These are phyloP conservation scores for Reticulitermes speratus DNA, from an alignment of 1,140 invertebrate species.

Conservation along the genomic window DNA sequence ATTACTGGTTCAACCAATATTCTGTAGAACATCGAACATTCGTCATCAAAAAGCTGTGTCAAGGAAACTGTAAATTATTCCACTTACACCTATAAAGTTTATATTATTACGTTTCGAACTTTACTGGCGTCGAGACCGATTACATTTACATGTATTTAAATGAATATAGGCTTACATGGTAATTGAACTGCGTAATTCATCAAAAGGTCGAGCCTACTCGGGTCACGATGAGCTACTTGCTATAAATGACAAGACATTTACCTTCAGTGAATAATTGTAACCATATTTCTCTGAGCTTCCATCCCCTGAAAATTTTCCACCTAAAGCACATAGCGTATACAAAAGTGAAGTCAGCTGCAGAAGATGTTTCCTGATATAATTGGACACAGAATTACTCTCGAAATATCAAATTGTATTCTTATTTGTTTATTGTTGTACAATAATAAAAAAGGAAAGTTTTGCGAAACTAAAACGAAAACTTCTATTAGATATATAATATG, in stretches of 20 bases:
- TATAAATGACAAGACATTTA: not conserved
- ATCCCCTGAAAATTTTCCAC: not conserved
- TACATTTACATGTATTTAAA: too few species aligned
- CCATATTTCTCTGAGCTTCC: not conserved
- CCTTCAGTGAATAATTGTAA: not conserved
- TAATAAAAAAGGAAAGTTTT: not conserved
- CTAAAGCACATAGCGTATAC: not conserved
- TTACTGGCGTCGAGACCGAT: too few species aligned
- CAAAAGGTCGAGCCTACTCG: too few species aligned
- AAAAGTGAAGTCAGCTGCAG: not conserved
- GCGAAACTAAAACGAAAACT: not conserved
- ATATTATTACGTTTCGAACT: too few species aligned
- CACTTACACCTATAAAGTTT: too few species aligned
- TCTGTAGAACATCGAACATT: too few species aligned
- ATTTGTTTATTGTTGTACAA: conserved; percentile 4
- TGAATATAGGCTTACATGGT: too few species aligned
- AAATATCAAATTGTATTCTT: conserved; percentile 1
- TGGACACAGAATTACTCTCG: not conserved
- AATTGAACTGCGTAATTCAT: too few species aligned
- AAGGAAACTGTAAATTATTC: too few species aligned
- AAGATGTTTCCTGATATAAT: not conserved
- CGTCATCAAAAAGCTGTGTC: too few species aligned
- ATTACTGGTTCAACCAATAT: too few species aligned
- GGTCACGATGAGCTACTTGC: too few species aligned
- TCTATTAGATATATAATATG: not conserved